Evolutionary conservation across 2,113 vertebrate species (phyloP).

Genomic region (Pteruthius melanotis): DNA sequence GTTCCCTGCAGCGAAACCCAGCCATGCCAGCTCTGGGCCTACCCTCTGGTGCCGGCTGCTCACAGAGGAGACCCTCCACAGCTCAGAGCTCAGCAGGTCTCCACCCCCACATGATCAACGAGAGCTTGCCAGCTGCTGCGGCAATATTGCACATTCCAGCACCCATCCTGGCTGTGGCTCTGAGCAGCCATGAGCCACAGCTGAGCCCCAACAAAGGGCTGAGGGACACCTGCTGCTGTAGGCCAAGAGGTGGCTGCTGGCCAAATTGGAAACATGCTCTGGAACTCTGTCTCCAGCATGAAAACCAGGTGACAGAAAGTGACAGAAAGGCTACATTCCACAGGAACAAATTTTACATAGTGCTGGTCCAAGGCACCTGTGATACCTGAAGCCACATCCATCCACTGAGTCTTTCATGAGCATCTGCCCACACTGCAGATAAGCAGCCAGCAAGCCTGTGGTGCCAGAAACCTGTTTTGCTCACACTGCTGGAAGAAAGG

Average conservation of each 20-base stretch:
- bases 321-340: not conserved
- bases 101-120: rapidly evolving
- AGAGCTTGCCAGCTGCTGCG: rapidly evolving
- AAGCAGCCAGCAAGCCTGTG: not conserved
- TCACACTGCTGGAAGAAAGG: not conserved
- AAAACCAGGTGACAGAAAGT: rapidly evolving
- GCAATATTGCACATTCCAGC: not conserved
- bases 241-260: not conserved
- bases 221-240: rapidly evolving
- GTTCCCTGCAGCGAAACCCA: rapidly evolving
- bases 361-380: not conserved
- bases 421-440: rapidly evolving
- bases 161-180: not conserved
- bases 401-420: not conserved
- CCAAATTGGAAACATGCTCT: not conserved
- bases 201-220: not conserved
- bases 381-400: not conserved
- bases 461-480: not conserved
- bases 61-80: rapidly evolving
- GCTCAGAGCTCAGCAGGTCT: not conserved
- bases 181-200: not conserved
- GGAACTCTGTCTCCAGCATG: not conserved
- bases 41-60: rapidly evolving
- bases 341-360: rapidly evolving
- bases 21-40: rapidly evolving